Conservation (phyloP, 2,113 vertebrate genomes). For the Cygnus buccinator region DNA sequence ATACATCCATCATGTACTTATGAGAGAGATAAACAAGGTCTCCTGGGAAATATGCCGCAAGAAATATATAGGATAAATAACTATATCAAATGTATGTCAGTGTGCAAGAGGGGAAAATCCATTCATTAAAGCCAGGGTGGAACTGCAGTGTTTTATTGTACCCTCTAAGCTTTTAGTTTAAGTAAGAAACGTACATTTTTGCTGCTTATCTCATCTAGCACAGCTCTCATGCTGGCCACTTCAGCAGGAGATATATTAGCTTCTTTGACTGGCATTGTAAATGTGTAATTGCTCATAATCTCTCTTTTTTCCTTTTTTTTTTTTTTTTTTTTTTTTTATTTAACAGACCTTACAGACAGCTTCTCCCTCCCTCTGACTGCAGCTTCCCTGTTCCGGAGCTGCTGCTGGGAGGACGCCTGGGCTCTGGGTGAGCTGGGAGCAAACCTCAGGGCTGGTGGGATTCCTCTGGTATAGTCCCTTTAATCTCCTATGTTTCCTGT, state of each 20-base stretch:
- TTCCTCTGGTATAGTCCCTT: neutral
- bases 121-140: slow-evolving; percentile 70
- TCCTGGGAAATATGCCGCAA: slow-evolving; percentile 62
- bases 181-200: slow-evolving; percentile 60
- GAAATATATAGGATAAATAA: slow-evolving; percentile 78
- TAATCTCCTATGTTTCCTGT: neutral
- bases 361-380: slow-evolving; percentile 17
- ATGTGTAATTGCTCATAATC: slow-evolving; percentile 52
- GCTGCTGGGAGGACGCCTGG: neutral
- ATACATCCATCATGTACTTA: slow-evolving; percentile 70
- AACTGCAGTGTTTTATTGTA: slow-evolving; percentile 60
- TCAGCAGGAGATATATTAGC: slow-evolving; percentile 50
- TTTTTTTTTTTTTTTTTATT: neutral
- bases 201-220: slow-evolving; percentile 68
- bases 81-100: slow-evolving; percentile 68
- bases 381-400: neutral
- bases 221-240: slow-evolving; percentile 42
- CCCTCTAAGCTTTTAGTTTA: slow-evolving; percentile 74
- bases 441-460: neutral
- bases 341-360: neutral
- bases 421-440: neutral
- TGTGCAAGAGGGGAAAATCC: slow-evolving; percentile 61
- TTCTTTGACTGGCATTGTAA: slow-evolving; percentile 45
- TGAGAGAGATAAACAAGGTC: slow-evolving; percentile 70
- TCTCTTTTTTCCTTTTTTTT: neutral